Base-by-base conservation (phyloP, 1,140 invertebrate genomes). In the Zaprionus vittiger region DNA sequence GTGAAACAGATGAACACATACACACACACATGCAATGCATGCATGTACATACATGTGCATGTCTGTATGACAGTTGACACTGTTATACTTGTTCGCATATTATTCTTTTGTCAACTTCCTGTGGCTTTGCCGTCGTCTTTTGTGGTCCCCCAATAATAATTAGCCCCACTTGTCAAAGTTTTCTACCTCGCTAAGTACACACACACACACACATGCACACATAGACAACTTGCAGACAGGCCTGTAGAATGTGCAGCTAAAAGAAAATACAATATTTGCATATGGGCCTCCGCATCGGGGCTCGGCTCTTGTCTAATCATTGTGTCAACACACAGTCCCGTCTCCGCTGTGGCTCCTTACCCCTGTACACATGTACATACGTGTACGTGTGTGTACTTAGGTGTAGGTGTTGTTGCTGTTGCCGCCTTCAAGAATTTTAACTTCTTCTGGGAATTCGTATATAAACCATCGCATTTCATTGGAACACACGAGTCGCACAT, bases 281-380 rank as follows among this genome's bases (percentile, higher is more conserved):
- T 86, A 79, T 71, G 55, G 54, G 80, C 49, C 68, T 62, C 17
- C 22, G 38, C 63, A 49, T 57, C 38, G 69, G 71, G 72, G 66
- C 66, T 59, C 56, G 64, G 73, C 76, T 79, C 75, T 85, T 85
- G 79, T 85, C 83, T 85, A 85, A 85, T 85, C 83, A 86, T 76
- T 81, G 47, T 79, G 76, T 70, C 85, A 86, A 84, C 14, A 24
- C 22, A 26, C 24, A 9, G 6, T 52, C 49, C n/a, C 17, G 41
- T 68, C n/a, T 56, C 14, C 14, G 22, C 54, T 37, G 38, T 41
- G 34, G 44, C 67, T 54, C 52, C 65, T 63, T 60, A 41, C 14
- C 31, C 17, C 9, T 11, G 4, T 12, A 7, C 15, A 26, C 34
- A 17, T 65, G 2, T 7, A 26, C 55, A 31, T 69, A 11, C 52